Evolutionary conservation across 2,797 vertebrate species (phyloP).

Genomic region (Zenarchopterus dispar): DNA sequence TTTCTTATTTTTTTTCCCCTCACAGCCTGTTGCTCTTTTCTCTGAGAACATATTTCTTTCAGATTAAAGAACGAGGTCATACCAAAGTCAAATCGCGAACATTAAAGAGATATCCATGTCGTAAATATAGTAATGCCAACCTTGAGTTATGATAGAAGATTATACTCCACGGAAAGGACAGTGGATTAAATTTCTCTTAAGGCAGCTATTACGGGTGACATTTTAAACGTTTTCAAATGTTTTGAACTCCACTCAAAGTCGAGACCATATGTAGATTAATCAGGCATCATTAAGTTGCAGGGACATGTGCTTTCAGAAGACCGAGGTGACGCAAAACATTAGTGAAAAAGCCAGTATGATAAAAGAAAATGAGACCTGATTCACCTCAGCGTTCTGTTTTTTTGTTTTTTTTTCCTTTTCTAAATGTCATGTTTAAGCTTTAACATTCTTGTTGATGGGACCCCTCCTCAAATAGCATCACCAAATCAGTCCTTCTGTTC

Average conservation of each 20-base stretch:
- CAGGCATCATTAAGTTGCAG: conserved; percentile 6
- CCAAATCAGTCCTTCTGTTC: conserved; percentile 50
- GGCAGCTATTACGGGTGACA: conserved; percentile 47
- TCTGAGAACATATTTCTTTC: conserved; percentile 43
- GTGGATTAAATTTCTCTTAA: conserved; percentile 59
- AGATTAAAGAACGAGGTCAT: conserved; percentile 62
- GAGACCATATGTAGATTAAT: conserved; percentile 17
- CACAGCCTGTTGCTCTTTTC: conserved; percentile 45
- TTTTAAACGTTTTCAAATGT: conserved; percentile 50
- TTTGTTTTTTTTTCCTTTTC: conserved; percentile 17
- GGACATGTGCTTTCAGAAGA: conserved; percentile 4
- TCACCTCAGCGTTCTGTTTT: neutral
- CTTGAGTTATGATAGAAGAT: conserved; percentile 43
- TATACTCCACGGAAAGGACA: conserved; percentile 22
- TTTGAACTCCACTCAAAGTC: conserved; percentile 16
- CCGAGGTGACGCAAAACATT: neutral
- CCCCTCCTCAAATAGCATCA: conserved; percentile 12
- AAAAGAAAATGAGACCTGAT: conserved; percentile 1
- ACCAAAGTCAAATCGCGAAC: conserved; percentile 46
- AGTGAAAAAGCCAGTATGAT: neutral
- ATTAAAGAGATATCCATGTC: conserved; percentile 47
- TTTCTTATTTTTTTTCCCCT: conserved; percentile 3
- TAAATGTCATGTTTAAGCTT: conserved; percentile 2
- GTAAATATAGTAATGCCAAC: conserved; percentile 52
- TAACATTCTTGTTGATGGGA: neutral